phyloP scores from a whole-genome alignment of 1,140 invertebrate genomes.

The Drosophila micromelanica region DNA sequence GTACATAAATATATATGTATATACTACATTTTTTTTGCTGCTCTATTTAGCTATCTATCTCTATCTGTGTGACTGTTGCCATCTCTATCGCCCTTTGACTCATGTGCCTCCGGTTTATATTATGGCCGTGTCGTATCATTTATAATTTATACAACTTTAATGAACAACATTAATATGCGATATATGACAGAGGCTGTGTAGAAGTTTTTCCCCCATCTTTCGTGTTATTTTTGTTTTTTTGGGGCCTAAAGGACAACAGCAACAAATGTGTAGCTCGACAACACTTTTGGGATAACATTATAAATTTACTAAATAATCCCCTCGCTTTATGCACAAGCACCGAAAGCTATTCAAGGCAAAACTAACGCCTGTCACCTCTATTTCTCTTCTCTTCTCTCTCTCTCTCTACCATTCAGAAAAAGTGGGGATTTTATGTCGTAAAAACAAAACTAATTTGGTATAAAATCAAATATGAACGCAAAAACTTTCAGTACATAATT shows the following conservation, averaged over 20 bases:
- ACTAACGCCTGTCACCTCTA: conserved; percentile 7
- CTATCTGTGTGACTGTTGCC: not conserved
- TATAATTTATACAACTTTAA: conserved; percentile 82
- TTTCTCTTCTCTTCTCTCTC: too few relatives aligned
- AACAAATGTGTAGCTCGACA: conserved; percentile 48
- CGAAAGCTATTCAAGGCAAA: not conserved
- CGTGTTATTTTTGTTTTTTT: not conserved
- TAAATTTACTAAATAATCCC: conserved; percentile 75
- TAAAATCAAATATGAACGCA: conserved; percentile 66
- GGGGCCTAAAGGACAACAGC: conserved; percentile 11
- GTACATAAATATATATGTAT: not conserved
- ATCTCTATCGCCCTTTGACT: conserved; percentile 21
- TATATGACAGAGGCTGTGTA: conserved; percentile 58
- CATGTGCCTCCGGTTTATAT: conserved; percentile 20
- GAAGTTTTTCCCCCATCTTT: not conserved
- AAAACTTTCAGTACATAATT: conserved; percentile 48
- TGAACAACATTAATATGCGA: conserved; percentile 80
- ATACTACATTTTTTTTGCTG: not conserved
- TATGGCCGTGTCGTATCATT: conserved; percentile 67
- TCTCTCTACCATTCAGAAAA: not conserved
- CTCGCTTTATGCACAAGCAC: conserved; percentile 17
- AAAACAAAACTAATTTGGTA: conserved; percentile 74
- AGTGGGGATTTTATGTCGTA: conserved; percentile 39
- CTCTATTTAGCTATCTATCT: conserved; percentile 1
- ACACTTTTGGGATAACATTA: conserved; percentile 79